A percentile compares a stretch with the other conserved stretches of the same genome.
Evolutionary conservation across 2,888 invertebrate genomes (phyloP).

Genomic region (Cheiracanthium punctorium): DNA sequence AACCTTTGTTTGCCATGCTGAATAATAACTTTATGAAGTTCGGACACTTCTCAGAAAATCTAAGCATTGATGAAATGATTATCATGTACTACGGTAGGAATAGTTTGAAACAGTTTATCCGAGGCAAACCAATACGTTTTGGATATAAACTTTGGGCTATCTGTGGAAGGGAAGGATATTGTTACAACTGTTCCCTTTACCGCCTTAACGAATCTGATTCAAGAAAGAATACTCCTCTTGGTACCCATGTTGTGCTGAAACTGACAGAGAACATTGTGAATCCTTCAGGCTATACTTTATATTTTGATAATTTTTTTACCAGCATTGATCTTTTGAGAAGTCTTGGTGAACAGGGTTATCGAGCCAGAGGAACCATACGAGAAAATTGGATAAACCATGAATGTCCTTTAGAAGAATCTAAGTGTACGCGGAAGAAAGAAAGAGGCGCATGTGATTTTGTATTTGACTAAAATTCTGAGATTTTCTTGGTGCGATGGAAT

Average conservation of each 20-base stretch:
- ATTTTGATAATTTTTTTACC: conserved; percentile 19
- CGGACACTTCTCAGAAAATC: not conserved
- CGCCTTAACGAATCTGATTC: not conserved
- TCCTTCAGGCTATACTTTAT: not conserved
- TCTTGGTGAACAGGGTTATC: no score
- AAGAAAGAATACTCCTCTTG: conserved; percentile 22
- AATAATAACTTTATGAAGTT: no score
- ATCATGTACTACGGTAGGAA: conserved; percentile 24
- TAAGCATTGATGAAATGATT: conserved; percentile 36
- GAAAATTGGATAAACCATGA: no score
- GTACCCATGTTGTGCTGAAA: conserved; percentile 14
- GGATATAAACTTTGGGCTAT: not conserved
- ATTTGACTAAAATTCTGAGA: no score
- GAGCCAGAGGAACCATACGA: no score
- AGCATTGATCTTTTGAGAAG: no score
- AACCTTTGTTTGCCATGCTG: no score
- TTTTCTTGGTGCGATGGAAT: no score
- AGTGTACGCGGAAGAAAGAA: no score
- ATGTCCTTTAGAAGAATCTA: no score
- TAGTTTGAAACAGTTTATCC: conserved; percentile 37
- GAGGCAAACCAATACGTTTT: conserved; percentile 23
- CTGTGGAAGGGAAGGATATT: conserved; percentile 33
- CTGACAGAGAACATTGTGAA: not conserved
- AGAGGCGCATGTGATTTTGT: no score
- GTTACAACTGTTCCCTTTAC: conserved; percentile 31